These are phyloP conservation scores for Borostomias antarcticus DNA, from an alignment of 2,797 vertebrate genomes.

Conservation along the genomic window DNA sequence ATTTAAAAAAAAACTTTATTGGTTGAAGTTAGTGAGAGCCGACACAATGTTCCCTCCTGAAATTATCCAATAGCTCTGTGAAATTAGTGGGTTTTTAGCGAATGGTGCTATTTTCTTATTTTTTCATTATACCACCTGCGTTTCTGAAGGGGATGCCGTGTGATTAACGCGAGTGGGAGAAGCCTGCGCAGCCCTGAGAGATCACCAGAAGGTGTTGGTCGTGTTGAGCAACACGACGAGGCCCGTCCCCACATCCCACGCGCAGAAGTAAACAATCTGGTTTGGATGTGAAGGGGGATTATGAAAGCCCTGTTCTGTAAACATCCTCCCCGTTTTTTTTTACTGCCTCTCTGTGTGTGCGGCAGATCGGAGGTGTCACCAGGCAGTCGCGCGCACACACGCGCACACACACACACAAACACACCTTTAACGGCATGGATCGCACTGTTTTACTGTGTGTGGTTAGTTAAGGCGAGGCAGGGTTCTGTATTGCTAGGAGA, in stretches of 20 bases:
- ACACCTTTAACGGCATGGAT: not conserved
- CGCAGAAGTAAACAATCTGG: conserved; percentile 53
- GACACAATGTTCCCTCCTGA: conserved; percentile 25
- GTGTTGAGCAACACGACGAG: conserved; percentile 21
- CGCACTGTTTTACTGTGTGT: not conserved
- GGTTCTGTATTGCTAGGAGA: not conserved
- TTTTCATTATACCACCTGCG: not conserved
- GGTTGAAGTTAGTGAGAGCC: conserved; percentile 26
- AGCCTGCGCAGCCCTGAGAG: not conserved
- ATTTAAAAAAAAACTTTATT: conserved; percentile 30
- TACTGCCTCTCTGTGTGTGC: conserved; percentile 28
- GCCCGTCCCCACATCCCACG: conserved; percentile 36
- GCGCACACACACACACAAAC: conserved; percentile 12
- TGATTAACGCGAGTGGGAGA: not conserved
- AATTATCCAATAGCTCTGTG: not conserved
- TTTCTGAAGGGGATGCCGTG: no score
- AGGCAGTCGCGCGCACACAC: conserved; percentile 7
- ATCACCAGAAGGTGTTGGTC: conserved; percentile 34
- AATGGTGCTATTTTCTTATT: not conserved
- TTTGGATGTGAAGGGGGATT: conserved; percentile 48
- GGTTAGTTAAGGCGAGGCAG: not conserved
- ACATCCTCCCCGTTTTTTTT: conserved; percentile 56
- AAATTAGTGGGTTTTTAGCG: not conserved
- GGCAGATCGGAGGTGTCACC: conserved; percentile 31
- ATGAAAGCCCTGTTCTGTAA: conserved; percentile 54